Evolutionary conservation across 2,113 vertebrate genomes (phyloP).

Genomic region (Malurus elegans): DNA sequence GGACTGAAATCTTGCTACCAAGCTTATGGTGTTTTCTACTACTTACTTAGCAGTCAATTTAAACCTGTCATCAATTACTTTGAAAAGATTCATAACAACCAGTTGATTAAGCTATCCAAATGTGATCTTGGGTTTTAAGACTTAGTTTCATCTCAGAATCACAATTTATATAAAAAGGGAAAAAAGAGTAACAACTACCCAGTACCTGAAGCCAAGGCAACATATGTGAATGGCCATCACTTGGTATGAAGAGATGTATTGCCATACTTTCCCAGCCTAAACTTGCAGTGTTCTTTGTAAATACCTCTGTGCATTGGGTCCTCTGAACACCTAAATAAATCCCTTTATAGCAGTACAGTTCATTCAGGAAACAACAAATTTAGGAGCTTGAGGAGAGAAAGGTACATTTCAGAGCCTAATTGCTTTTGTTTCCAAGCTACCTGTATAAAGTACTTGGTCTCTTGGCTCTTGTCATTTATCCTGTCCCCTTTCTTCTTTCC

Average conservation of each 20-base stretch:
- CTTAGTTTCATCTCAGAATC: not conserved
- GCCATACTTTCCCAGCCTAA: not conserved
- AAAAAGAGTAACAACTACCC: not conserved
- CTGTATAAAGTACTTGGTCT: not conserved
- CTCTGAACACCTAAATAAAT: not conserved
- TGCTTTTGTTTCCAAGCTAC: not conserved
- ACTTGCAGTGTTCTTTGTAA: not conserved
- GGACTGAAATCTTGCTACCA: not conserved
- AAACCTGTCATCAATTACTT: not conserved
- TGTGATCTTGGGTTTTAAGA: not conserved
- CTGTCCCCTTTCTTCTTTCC: not conserved
- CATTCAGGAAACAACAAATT: not conserved
- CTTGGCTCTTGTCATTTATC: not conserved
- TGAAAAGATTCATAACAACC: not conserved
- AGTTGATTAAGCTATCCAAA: not conserved
- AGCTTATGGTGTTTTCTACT: not conserved
- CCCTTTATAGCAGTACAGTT: not conserved
- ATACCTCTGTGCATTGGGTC: not conserved
- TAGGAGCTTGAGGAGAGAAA: not conserved
- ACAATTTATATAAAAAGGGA: accelerated
- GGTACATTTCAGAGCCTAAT: not conserved
- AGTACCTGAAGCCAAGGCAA: not conserved
- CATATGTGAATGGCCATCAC: not conserved
- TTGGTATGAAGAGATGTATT: not conserved
- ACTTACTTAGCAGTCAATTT: not conserved